Evolutionary conservation across 2,888 invertebrate species (phyloP), one percentile per base, ranked within the genome.

Genomic region (Xylophagus ater): DNA sequence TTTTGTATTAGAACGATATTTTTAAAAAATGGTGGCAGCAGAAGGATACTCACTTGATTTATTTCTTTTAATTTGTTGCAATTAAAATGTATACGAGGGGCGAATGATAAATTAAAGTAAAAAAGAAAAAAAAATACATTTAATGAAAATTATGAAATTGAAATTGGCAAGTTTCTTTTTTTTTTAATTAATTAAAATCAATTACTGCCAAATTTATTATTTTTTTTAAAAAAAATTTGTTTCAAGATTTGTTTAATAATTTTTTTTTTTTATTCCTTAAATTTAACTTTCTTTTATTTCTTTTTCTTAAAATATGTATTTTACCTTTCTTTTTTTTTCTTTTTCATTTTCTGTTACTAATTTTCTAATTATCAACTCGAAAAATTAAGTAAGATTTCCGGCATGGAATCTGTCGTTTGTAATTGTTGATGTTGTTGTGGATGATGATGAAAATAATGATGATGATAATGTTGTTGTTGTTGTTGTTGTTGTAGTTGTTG

Each of bases 341-440:
- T 37, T 37, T 37, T 28, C 19, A 14, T 26, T 32, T 33, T 39
- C 28, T 33, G 25, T 32, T 14, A 26, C 32, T 25, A 31, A 38
- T 7, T 18, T 3, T 34, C 26, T 18, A 30, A 35, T 24, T 46
- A 46, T 46, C 46, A 46, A 44, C 46, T 46, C 29, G 46, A 37
- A 36, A 42, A 41, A 21, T 35, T 37, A 9, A 44, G 21, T 33
- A 44, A 32, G 21, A 46, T 39, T 15, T 44, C 44, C 13, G 43
- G 40, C 28, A 37, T 26, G 38, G 34, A 32, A 33, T 46, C 46
- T 26, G 41, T 34, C 13, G 34, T 23, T 12, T 34, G 42, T 20
- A 34, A 21, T 21, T 43, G 39, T 35, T 34, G 37, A 12, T 29
- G 30, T 23, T 8, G 18, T 17, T 8, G 26, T 32, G n/a, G 28